phyloP scores from a whole-genome alignment of 2,113 vertebrate species.

The Toxostoma redivivum region DNA sequence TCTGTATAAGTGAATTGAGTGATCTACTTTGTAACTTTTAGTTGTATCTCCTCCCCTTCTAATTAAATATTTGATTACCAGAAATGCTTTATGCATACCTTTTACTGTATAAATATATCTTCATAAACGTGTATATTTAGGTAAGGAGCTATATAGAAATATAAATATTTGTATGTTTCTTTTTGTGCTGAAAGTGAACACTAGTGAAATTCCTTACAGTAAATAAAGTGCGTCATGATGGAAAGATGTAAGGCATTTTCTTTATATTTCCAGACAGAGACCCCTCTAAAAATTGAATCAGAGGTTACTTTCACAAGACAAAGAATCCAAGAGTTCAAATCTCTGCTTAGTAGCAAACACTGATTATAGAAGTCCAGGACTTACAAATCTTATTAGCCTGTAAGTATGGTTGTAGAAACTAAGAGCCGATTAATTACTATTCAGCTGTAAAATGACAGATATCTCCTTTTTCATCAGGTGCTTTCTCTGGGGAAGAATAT shows the following conservation, averaged over 20 bases:
- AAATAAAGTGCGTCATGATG: neutral
- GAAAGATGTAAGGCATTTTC: neutral
- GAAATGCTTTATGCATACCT: neutral
- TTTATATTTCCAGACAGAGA: neutral
- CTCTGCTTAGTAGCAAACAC: neutral
- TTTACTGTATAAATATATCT: neutral
- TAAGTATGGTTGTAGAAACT: neutral
- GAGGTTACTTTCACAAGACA: neutral
- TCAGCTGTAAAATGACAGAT: neutral
- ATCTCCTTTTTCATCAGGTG: neutral
- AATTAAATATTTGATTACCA: neutral
- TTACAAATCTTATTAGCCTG: neutral
- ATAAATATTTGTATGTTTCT: neutral
- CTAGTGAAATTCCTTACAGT: slow-evolving; percentile 7
- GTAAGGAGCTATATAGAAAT: neutral
- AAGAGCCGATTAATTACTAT: neutral
- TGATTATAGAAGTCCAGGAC: neutral
- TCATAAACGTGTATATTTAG: neutral
- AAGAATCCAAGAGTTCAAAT: neutral
- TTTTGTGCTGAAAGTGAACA: neutral
- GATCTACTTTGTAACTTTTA: neutral
- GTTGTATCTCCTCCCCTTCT: neutral
- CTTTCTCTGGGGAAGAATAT: neutral
- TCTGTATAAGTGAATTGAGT: neutral
- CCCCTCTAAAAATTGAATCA: neutral